Evolutionary conservation across 2,113 vertebrate species (phyloP).

Genomic region (Gadus chalcogrammus): DNA sequence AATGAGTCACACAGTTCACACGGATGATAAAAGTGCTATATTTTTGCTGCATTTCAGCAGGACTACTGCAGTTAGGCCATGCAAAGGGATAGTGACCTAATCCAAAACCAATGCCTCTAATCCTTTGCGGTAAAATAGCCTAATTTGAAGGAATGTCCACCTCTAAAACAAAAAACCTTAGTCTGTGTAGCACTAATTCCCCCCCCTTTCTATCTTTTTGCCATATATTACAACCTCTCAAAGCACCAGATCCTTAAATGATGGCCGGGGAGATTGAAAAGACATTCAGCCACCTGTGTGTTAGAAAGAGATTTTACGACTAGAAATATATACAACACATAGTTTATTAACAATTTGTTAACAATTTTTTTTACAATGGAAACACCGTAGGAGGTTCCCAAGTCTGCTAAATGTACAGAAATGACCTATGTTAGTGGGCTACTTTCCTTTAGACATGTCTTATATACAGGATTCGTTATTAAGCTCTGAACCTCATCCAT

Average conservation of each 20-base stretch:
- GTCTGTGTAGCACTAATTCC: constrained; percentile 25
- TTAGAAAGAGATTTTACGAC: constrained; percentile 56
- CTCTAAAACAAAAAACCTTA: constrained; percentile 39
- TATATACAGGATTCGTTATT: constrained; percentile 39
- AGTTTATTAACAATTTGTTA: neutral
- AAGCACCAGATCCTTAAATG: constrained; percentile 30
- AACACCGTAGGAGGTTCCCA: constrained; percentile 17
- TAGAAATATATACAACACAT: constrained; percentile 62
- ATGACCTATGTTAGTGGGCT: constrained; percentile 34
- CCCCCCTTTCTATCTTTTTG: constrained; percentile 25
- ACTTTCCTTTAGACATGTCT: constrained; percentile 23
- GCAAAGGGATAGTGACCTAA: constrained; percentile 40
- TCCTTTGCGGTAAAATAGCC: too few relatives aligned
- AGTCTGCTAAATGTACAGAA: constrained; percentile 27
- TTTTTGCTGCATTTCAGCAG: constrained; percentile 49
- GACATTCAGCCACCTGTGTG: constrained; percentile 49
- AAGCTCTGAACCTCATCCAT: constrained; percentile 25
- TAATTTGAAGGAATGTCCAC: constrained; percentile 9
- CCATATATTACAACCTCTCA: constrained; percentile 35
- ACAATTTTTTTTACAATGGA: neutral
- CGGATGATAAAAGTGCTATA: constrained; percentile 53
- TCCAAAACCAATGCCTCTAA: constrained; percentile 26
- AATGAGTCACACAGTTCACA: constrained; percentile 55
- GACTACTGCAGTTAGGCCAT: constrained; percentile 44
- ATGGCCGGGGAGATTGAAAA: constrained; percentile 29